phyloP scores from a whole-genome alignment of 2,888 invertebrate genomes.

The Julus scandinavius region DNA sequence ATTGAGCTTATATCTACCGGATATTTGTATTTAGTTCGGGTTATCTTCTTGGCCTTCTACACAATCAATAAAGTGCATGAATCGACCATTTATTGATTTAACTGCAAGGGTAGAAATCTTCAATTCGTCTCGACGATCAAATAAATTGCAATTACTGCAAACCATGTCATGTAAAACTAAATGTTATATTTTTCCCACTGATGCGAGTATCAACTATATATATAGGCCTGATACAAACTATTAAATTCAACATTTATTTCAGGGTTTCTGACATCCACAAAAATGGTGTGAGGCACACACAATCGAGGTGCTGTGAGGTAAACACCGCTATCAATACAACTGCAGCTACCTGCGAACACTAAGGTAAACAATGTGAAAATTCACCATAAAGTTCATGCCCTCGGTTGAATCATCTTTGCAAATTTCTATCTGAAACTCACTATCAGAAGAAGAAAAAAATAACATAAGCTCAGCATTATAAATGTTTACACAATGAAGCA shows the following conservation, averaged over 20 bases:
- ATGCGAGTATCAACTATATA: background rate
- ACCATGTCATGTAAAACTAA: background rate
- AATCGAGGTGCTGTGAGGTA: conserved; percentile 22
- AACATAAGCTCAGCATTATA: background rate
- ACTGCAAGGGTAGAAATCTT: background rate
- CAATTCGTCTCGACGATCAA: background rate
- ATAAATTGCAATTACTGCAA: background rate
- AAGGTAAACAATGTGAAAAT: background rate
- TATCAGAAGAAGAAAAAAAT: background rate
- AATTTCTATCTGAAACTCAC: conserved; percentile 17
- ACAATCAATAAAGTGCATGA: background rate
- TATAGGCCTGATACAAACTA: background rate
- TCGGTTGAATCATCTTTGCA: conserved; percentile 31
- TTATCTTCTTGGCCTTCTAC: conserved; percentile 5
- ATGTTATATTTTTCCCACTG: background rate
- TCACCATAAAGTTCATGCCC: conserved; percentile 3
- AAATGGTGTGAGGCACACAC: background rate
- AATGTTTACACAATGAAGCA: conserved; percentile 36
- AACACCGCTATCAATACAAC: conserved; percentile 3
- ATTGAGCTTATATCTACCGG: conserved; percentile 29
- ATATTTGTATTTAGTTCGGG: conserved; percentile 28
- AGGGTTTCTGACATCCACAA: background rate
- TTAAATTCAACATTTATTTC: background rate
- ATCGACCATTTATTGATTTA: background rate
- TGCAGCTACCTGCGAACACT: background rate